Evolutionary conservation across 2,888 invertebrate species (phyloP), one percentile per base, ranked within the genome.

Genomic region (Drosophila paramelanica): DNA sequence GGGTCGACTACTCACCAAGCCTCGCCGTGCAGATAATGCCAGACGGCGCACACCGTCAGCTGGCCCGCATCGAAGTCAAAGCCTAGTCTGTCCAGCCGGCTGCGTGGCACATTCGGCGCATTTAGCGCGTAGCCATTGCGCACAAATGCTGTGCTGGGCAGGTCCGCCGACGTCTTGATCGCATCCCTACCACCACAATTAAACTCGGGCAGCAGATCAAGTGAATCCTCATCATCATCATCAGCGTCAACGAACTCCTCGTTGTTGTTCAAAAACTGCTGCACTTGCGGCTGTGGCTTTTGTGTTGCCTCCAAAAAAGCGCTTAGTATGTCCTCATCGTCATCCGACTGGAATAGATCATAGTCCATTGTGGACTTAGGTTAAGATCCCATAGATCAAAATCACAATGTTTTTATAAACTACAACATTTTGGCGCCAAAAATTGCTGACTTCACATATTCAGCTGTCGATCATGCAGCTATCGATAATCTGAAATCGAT

Each of bases 291-390:
- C 13, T 11, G 55, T n/a, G 62, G 53, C 38, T 72, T 61, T 77
- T 89, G 89, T 23, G 91, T 90, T 17, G 88, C 90, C 43, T 85
- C 79, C 17, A 90, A 64, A 50, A 79, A 89, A 13, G 91, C 87
- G 5, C 87, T 89, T 3, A 92, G 65, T 36, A 92, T 81, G 31
- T 91, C 90, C 61, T 92, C 92, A 51, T 92, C 92, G 51, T 92
- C 92, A 53, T 92, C 92, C 4, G 85, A 75, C 68, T 91, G 91
- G 73, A 92, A 92, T n/a, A 92, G 79, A 81, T 92, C 91, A 64
- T 92, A 92, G 81, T 92, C 92, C 92, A 92, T 92, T 33, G 11
- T 61, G 14, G 14, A 42, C 31, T 13, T 1, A 33, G 33, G 10
- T 6, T 36, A 2, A 11, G 11, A 36, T 36, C 36, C 13, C 36